These are phyloP conservation scores for Rafetus swinhoei DNA, from an alignment of 2,113 vertebrate species.

Conservation along the genomic window DNA sequence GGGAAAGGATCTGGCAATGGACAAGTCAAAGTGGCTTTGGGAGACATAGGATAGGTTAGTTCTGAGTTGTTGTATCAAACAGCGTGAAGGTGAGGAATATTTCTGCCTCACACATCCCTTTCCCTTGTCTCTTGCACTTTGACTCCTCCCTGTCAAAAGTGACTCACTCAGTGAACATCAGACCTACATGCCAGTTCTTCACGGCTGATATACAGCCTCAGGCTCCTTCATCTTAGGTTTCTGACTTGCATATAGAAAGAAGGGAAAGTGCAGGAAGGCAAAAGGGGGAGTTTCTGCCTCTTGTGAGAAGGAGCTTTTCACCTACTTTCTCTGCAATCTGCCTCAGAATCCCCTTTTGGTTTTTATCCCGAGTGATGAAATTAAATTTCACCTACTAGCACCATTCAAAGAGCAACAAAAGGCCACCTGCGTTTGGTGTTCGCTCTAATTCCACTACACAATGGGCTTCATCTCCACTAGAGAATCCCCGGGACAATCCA, in stretches of 20 bases:
- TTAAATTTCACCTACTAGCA: slow-evolving; percentile 8
- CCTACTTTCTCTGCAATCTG: background rate
- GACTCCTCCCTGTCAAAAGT: background rate
- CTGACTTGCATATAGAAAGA: accelerated
- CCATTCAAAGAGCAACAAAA: slow-evolving; percentile 4
- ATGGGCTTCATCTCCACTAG: background rate
- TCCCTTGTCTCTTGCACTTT: background rate
- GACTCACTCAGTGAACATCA: background rate
- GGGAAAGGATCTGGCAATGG: background rate
- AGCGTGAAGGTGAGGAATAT: background rate
- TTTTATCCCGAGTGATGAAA: background rate
- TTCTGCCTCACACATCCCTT: accelerated
- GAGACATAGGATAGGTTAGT: background rate
- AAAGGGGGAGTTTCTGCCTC: background rate
- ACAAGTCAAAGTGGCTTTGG: background rate
- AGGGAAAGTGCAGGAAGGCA: accelerated
- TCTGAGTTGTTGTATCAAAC: background rate
- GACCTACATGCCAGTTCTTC: background rate
- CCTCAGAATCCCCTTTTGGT: background rate
- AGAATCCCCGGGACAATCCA: background rate
- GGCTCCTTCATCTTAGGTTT: background rate
- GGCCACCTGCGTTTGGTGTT: background rate
- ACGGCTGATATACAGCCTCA: background rate
- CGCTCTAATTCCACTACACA: slow-evolving; percentile 6
- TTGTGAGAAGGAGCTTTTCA: background rate